Evolutionary conservation across 2,888 invertebrate species (phyloP).

Genomic region (Hylaea fasciaria): DNA sequence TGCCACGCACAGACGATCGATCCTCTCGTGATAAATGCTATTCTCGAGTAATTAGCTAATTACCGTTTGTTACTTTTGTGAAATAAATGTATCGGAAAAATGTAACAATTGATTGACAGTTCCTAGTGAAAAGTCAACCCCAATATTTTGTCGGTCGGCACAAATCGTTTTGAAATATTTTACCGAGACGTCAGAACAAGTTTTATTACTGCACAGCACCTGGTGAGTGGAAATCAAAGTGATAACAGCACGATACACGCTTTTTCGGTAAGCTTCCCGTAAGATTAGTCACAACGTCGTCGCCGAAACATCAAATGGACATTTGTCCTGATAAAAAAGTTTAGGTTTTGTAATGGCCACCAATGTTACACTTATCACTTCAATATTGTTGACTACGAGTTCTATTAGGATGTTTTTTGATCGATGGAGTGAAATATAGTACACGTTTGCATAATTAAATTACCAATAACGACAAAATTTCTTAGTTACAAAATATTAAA

Average conservation of each 20-base stretch:
- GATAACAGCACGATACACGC: slow-evolving; percentile 65
- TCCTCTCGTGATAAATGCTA: slow-evolving; percentile 46
- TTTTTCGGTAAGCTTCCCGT: slow-evolving; percentile 65
- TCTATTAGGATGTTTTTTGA: slow-evolving; percentile 54
- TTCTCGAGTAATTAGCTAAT: slow-evolving; percentile 41
- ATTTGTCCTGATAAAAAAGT: slow-evolving; percentile 84
- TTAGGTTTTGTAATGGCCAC: slow-evolving; percentile 85
- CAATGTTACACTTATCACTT: slow-evolving; percentile 82
- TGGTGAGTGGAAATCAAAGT: slow-evolving; percentile 55
- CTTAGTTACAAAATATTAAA: slow-evolving; percentile 81
- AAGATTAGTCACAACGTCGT: slow-evolving; percentile 84
- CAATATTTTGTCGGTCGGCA: slow-evolving; percentile 75
- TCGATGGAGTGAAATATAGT: slow-evolving; percentile 58
- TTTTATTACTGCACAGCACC: slow-evolving; percentile 55
- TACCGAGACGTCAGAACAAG: slow-evolving; percentile 54
- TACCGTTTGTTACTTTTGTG: slow-evolving; percentile 46
- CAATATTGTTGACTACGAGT: slow-evolving; percentile 57
- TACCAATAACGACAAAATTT: slow-evolving; percentile 82
- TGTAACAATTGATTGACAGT: slow-evolving; percentile 81
- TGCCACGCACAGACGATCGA: slow-evolving; percentile 54
- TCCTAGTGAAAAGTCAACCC: slow-evolving; percentile 79
- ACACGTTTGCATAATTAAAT: slow-evolving; percentile 71
- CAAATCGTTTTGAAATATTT: slow-evolving; percentile 68
- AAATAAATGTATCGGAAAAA: slow-evolving; percentile 67
- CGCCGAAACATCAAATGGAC: slow-evolving; percentile 85